Evolutionary conservation across 2,113 vertebrate genomes (phyloP), one percentile per base, ranked within the genome.

Genomic region (Otolemur garnettii): DNA sequence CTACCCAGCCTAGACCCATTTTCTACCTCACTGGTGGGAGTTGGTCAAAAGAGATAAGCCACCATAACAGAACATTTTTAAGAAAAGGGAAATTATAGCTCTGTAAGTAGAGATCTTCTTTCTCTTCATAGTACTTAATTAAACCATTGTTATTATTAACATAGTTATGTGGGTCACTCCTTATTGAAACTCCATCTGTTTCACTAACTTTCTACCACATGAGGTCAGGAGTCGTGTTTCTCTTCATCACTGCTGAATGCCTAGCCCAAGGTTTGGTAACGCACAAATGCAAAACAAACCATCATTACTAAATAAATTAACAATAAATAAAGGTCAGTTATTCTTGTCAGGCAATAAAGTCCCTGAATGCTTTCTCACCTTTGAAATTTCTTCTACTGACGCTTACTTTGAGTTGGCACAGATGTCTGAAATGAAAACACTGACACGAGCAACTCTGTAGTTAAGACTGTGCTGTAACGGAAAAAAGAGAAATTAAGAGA

Each of bases 181-280:
- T 71, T 60, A 42, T n/a, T 38, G 81, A 92, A 87, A 94, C 38
- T 50, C 53, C 88, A 33, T 79, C 33, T 68, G 57, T 94, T 92
- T 45, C 72, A 79, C 35, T n/a, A 14, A 33, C 62, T 38, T 38
- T 69, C 57, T 45, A 71, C 68, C 75, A 68, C 92, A 42, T 30
- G 1, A 95, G 24, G 66, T 9, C 18, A n/a, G 6, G 9, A 35
- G 86, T n/a, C 21, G 2, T 74, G 14, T 28, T 80, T 53, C 19
- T 92, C 28, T 71, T 94, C n/a, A 50, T 71, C n/a, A 35, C 4
- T 66, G 33, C 8, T 22, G 42, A 92, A 77, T 57, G 6, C 3
- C 19, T 45, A 81, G 57, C 28, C 35, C 57, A 95, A 68, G 21
- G 26, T 60, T 75, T 77, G 68, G 6, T 28, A 57, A 77, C 92